phyloP scores from a whole-genome alignment of 92 coral and sea anemone genomes.

The Ricordea florida region DNA sequence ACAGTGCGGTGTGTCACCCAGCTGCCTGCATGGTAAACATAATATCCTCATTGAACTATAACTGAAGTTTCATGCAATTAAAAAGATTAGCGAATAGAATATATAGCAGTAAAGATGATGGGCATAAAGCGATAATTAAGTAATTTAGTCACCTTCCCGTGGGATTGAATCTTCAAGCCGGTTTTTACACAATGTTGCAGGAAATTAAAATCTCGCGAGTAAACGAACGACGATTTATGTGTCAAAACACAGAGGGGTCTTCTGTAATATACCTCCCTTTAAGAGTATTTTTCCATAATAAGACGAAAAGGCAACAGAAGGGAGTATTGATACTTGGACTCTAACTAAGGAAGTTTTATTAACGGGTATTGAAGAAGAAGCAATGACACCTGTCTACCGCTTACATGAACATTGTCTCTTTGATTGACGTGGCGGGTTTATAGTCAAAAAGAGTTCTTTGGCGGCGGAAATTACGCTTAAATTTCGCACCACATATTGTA shows the following conservation, averaged over 20 bases:
- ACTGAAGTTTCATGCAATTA: conserved; percentile 59
- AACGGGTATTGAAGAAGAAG: not conserved
- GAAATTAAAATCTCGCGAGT: conserved; percentile 48
- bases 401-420: not conserved
- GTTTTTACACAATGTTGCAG: conserved; percentile 37
- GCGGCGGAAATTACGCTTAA: not conserved
- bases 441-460: not conserved
- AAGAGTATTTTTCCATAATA: conserved; percentile 2
- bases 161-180: conserved; percentile 41
- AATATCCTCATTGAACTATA: conserved; percentile 50
- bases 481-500: no score
- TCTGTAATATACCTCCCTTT: conserved; percentile 45
- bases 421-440: conserved; percentile 24
- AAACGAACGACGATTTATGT: conserved; percentile 42
- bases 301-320: conserved; percentile 2
- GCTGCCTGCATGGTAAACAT: conserved; percentile 32
- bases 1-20: conserved; percentile 20
- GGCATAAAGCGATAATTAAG: conserved; percentile 51
- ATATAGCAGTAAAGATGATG: conserved; percentile 32
- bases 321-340: conserved; percentile 33
- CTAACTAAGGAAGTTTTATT: conserved; percentile 34
- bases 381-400: conserved; percentile 3
- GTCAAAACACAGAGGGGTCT: conserved; percentile 30
- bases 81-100: conserved; percentile 48
- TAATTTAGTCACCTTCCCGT: conserved; percentile 43